A percentile compares a stretch with the other conserved stretches of the same genome.
Evolutionary conservation across 2,888 invertebrate species (phyloP).

Genomic region (Adineta ricciae): DNA sequence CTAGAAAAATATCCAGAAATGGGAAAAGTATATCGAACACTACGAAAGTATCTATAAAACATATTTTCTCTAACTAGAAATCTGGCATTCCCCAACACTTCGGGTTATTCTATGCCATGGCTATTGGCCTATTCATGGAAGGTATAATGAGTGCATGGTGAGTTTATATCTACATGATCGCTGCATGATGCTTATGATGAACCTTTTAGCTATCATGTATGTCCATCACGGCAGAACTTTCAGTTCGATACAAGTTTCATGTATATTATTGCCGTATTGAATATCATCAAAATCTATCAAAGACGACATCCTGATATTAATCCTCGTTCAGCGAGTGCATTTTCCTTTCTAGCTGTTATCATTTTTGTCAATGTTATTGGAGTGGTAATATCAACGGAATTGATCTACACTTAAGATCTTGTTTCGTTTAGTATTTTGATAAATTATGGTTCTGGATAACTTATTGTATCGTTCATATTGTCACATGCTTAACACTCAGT

Average conservation of each 20-base stretch:
- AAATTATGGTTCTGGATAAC: slow-evolving; percentile 10
- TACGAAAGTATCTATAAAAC: neutral
- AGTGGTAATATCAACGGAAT: slow-evolving; percentile 55
- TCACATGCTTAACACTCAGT: slow-evolving; percentile 26
- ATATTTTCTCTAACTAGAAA: slow-evolving; percentile 33
- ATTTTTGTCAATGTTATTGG: slow-evolving; percentile 65
- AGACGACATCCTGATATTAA: slow-evolving; percentile 76
- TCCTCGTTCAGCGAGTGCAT: slow-evolving; percentile 57
- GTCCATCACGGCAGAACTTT: slow-evolving; percentile 76
- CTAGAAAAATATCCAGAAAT: neutral
- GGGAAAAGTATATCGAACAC: neutral
- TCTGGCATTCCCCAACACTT: slow-evolving; percentile 53
- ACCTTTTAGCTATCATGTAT: slow-evolving; percentile 63
- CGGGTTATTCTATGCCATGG: slow-evolving; percentile 76
- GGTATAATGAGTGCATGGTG: slow-evolving; percentile 66
- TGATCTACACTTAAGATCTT: neutral
- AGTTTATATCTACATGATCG: neutral
- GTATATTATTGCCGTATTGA: slow-evolving; percentile 76
- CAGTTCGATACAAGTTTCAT: slow-evolving; percentile 88
- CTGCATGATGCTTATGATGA: neutral
- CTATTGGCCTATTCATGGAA: slow-evolving; percentile 71
- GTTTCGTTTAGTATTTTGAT: slow-evolving; percentile 6
- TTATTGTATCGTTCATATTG: slow-evolving; percentile 35
- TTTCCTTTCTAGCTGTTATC: slow-evolving; percentile 60
- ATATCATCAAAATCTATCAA: slow-evolving; percentile 77